Evolutionary conservation across 2,113 vertebrate species (phyloP).

Genomic region (Hirundichthys speculiger): DNA sequence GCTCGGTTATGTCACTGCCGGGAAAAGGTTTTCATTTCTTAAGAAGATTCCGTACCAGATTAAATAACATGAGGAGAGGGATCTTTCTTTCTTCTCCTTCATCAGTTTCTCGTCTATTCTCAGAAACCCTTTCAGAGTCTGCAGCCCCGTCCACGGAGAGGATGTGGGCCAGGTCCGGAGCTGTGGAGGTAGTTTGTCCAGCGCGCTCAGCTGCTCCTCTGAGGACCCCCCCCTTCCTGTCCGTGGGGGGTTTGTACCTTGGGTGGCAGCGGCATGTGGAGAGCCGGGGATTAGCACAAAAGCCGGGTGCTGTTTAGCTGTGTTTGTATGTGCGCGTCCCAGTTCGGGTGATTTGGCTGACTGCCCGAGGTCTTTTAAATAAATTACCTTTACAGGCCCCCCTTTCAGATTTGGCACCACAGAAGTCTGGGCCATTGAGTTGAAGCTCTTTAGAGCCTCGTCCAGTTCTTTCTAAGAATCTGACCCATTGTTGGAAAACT

Average conservation of each 20-base stretch:
- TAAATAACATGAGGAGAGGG: neutral
- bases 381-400: conserved; percentile 1
- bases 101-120: conserved; percentile 19
- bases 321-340: conserved; percentile 21
- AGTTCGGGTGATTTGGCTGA: neutral
- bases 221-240: conserved; percentile 31
- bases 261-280: conserved; percentile 43
- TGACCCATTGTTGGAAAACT: too few relatives aligned
- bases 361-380: conserved; percentile 37
- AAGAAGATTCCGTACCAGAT: neutral
- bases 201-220: conserved; percentile 6
- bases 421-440: neutral
- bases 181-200: conserved; percentile 20
- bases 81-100: neutral
- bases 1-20: neutral
- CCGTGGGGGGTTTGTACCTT: conserved; percentile 34
- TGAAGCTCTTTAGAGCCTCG: too few relatives aligned
- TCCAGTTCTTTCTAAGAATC: too few relatives aligned
- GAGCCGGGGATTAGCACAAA: conserved; percentile 49
- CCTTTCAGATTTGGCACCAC: conserved; percentile 4
- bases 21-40: neutral
- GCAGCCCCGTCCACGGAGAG: conserved; percentile 20
- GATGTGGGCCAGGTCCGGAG: conserved; percentile 22
- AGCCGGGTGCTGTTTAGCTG: conserved; percentile 23
- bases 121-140: conserved; percentile 14